Evolutionary conservation across 2,113 vertebrate species (phyloP), one percentile per base, ranked within the genome.

Genomic region (Salvelinus alpinus): DNA sequence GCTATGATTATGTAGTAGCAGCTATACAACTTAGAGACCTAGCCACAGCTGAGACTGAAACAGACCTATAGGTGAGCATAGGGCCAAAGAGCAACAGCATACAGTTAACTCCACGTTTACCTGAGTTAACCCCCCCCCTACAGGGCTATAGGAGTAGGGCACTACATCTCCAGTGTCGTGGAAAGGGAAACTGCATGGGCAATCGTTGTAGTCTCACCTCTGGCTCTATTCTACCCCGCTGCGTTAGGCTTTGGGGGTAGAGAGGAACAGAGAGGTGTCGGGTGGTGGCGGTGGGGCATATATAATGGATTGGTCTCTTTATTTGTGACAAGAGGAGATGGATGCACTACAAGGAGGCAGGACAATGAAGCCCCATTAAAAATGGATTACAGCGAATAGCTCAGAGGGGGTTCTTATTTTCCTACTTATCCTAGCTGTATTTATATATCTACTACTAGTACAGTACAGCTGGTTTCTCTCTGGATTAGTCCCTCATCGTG

Each of bases 331-430:
- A 79, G 80, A 60, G 79, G 82, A 86, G 88, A 88, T 77, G 75
- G 89, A 89, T 86, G 78, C 82, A 81, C 78, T 87, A 91, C 90
- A 90, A 85, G 77, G 79, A 76, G 83, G 79, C 70, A 74, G 78
- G 78, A 89, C 86, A 91, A 89, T 89, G 86, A 85, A 83, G 82
- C 77, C 82, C 74, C 85, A 91, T 92, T 90, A 89, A 92, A 90
- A 87, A 93, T 91, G 78, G 77, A 91, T 78, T 77, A 65, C 64
- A 68, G 75, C 81, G 84, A 88, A 82, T 71, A 73, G 81, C 78
- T 83, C 85, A 84, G 85, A 84, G 70, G 48, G 24, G 70, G 75
- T 51, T 81, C 74, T 82, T 47, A 57, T 64, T 68, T 69, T 75
- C 78, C 73, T 64, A 25, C 62, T 66, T 71, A 81, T 85, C 86